phyloP scores from a whole-genome alignment of 1,140 invertebrate species.

The Trichonephila inaurata region DNA sequence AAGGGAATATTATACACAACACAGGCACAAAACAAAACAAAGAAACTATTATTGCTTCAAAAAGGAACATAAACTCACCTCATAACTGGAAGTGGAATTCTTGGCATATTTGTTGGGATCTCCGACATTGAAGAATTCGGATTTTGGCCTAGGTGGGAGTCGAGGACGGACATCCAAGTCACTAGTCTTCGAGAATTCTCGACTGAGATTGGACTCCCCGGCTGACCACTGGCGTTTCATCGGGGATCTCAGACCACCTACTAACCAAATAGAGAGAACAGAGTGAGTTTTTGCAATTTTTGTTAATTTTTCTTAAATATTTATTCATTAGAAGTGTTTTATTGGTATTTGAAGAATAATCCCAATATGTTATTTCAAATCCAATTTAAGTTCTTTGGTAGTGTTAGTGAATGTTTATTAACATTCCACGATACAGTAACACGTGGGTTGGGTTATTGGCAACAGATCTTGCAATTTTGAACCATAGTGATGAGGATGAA shows the following conservation, averaged over 20 bases:
- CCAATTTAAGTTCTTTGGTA: too few relatives aligned
- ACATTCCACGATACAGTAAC: too few relatives aligned
- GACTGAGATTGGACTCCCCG: conserved; percentile 62
- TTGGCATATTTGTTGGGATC: conserved; percentile 63
- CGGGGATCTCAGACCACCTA: conserved; percentile 64
- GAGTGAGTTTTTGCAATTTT: too few relatives aligned
- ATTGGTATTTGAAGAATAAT: too few relatives aligned
- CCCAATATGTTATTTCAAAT: too few relatives aligned
- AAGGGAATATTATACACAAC: too few relatives aligned
- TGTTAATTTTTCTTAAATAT: too few relatives aligned
- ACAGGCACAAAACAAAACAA: background rate
- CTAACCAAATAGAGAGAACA: background rate
- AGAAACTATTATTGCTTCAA: background rate
- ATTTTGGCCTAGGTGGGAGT: conserved; percentile 72
- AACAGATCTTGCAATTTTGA: too few relatives aligned
- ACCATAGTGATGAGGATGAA: too few relatives aligned
- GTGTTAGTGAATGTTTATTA: too few relatives aligned
- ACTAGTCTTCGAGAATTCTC: conserved; percentile 68
- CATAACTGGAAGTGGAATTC: conserved; percentile 53
- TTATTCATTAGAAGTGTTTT: too few relatives aligned
- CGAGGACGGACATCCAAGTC: conserved; percentile 71
- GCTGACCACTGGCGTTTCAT: conserved; percentile 76
- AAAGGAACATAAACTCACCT: background rate
- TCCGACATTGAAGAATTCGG: conserved; percentile 75
- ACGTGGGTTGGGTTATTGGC: too few relatives aligned